Evolutionary conservation across 23 tunicate genomes (phyloP).

Genomic region (Botrylloides violaceus): DNA sequence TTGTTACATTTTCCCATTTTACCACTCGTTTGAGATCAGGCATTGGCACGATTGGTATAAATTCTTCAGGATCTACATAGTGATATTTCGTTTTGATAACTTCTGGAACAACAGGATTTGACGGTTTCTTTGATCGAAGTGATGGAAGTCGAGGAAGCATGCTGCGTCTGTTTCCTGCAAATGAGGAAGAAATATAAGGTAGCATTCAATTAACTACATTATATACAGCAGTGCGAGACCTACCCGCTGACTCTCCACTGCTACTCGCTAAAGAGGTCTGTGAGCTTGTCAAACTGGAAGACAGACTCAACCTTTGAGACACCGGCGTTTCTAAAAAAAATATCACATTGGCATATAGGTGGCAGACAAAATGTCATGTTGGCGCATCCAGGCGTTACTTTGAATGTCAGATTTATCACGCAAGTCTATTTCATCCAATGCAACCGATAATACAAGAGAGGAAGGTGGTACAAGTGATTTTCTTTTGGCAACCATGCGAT

Average conservation of each 20-base stretch:
- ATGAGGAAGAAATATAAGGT: too few relatives aligned
- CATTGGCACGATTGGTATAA: conserved; percentile 15
- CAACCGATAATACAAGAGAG: conserved; percentile 67
- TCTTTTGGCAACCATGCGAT: conserved; percentile 20
- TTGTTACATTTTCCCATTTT: conserved; percentile 48
- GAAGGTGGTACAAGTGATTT: conserved; percentile 87
- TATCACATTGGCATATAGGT: too few relatives aligned
- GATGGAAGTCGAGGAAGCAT: conserved; percentile 15
- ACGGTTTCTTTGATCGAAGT: conserved; percentile 1
- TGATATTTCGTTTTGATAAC: neutral
- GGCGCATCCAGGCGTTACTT: neutral
- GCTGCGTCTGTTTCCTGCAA: neutral
- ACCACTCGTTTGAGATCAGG: conserved; percentile 1
- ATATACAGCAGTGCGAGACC: neutral
- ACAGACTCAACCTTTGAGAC: conserved; percentile 2
- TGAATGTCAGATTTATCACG: neutral
- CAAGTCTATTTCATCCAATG: conserved; percentile 43
- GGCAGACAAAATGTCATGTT: too few relatives aligned
- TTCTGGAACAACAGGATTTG: neutral
- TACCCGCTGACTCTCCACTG: neutral
- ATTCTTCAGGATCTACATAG: neutral
- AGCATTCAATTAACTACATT: too few relatives aligned
- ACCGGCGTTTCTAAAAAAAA: conserved; percentile 1
- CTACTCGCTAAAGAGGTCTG: conserved; percentile 8
- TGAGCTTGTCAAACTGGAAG: conserved; percentile 5